Conservation (phyloP, 2,113 vertebrate genomes). For the Hydrolagus affinis region DNA sequence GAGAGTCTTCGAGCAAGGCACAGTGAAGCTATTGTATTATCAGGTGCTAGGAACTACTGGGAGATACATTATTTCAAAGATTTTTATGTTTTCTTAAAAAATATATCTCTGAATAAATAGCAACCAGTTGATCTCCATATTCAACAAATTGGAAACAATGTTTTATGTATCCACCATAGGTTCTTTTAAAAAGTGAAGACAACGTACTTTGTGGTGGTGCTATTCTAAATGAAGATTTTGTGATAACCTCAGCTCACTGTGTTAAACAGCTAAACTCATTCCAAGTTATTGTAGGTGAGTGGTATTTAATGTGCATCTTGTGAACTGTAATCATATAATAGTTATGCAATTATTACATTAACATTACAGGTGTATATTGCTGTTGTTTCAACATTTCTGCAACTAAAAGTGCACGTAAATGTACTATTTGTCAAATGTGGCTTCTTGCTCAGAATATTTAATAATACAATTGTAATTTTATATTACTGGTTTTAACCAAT, state of each 20-base stretch:
- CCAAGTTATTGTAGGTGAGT: slow-evolving; percentile 51
- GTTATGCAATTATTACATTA: background rate
- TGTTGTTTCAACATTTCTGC: too few species aligned
- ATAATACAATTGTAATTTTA: too few species aligned
- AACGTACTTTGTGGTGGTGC: slow-evolving; percentile 66
- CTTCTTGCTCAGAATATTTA: too few species aligned
- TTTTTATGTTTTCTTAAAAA: slow-evolving; percentile 69
- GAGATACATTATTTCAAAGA: slow-evolving; percentile 50
- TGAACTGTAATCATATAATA: background rate
- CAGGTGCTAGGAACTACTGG: too few species aligned
- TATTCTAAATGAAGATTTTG: slow-evolving; percentile 55
- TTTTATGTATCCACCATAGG: slow-evolving; percentile 49
- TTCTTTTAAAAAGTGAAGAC: slow-evolving; percentile 47
- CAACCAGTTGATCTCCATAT: slow-evolving; percentile 31
- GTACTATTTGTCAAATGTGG: too few species aligned
- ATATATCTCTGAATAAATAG: slow-evolving; percentile 52
- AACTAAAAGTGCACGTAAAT: too few species aligned
- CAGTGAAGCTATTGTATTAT: too few species aligned
- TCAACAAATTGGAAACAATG: too few species aligned
- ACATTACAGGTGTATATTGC: background rate
- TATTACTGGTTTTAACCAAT: too few species aligned
- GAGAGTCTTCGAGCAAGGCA: too few species aligned
- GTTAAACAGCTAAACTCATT: slow-evolving; percentile 43
- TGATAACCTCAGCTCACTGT: slow-evolving; percentile 70
- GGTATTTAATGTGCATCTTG: background rate